These are phyloP conservation scores for Phrynocephalus forsythii DNA, from an alignment of 2,797 vertebrate genomes.

Conservation along the genomic window DNA sequence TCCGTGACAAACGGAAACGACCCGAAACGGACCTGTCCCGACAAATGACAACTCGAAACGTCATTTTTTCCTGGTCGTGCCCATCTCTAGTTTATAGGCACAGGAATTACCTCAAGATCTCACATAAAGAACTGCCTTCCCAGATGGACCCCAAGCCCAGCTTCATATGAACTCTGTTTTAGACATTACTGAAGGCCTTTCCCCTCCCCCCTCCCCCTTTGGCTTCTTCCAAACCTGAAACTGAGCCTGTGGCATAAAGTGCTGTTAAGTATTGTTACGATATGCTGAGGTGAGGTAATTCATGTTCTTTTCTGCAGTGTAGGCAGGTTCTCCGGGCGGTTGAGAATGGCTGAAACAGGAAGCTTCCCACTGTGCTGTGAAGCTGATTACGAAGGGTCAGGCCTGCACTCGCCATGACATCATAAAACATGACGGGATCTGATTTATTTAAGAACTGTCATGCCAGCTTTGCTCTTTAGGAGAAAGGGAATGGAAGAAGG, in stretches of 20 bases:
- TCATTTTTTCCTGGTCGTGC: too few species aligned
- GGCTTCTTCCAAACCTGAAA: conserved; percentile 52
- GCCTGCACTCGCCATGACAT: conserved; percentile 64
- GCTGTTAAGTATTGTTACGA: conserved; percentile 69
- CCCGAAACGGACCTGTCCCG: too few species aligned
- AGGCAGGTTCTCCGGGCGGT: conserved; percentile 69
- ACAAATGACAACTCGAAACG: too few species aligned
- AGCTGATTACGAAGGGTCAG: conserved; percentile 72
- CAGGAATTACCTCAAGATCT: conserved; percentile 64
- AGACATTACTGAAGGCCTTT: conserved; percentile 60
- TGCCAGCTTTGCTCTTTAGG: conserved; percentile 54
- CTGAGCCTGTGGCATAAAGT: conserved; percentile 73
- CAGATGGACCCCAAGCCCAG: conserved; percentile 64
- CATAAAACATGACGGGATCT: conserved; percentile 61
- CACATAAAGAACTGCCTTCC: conserved; percentile 63
- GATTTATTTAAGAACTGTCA: conserved; percentile 68
- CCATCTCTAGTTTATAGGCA: conserved; percentile 41
- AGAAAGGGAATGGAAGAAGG: conserved; percentile 19
- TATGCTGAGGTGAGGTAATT: conserved; percentile 77
- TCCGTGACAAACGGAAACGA: too few species aligned
- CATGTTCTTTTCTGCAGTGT: conserved; percentile 70
- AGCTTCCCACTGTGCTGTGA: conserved; percentile 62
- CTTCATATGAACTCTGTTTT: conserved; percentile 69
- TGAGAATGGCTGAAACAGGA: conserved; percentile 57
- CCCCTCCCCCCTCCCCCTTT: conserved; percentile 49